Percentiles rank a stretch among this genome's conserved stretches.
Evolutionary conservation across 2,113 vertebrate species (phyloP).

Genomic region (Heterotilapia buettikoferi): DNA sequence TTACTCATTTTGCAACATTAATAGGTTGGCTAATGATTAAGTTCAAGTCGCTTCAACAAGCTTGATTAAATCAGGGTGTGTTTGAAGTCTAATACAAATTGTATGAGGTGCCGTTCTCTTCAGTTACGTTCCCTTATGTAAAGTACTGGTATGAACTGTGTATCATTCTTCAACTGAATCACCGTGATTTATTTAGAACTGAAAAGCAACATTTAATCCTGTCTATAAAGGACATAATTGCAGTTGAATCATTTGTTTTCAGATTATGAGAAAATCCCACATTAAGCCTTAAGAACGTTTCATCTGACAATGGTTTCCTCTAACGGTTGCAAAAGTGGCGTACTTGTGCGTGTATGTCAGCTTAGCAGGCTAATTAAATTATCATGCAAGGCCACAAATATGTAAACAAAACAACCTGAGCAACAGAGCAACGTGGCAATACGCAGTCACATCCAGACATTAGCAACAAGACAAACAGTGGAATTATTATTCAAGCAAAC

Average conservation of each 20-base stretch:
- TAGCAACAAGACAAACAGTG: neutral
- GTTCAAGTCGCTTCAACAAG: neutral
- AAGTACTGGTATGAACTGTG: neutral
- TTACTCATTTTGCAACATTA: neutral
- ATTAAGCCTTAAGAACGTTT: neutral
- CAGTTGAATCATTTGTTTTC: neutral
- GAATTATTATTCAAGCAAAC: neutral
- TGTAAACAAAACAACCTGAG: constrained; percentile 17
- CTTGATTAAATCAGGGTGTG: constrained; percentile 1
- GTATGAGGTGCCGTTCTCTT: neutral
- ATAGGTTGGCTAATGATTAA: constrained; percentile 18
- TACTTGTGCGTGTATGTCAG: neutral
- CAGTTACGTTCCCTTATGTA: neutral
- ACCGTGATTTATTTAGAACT: neutral
- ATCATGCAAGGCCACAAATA: neutral
- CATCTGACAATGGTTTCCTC: neutral
- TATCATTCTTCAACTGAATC: neutral
- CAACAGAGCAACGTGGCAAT: neutral
- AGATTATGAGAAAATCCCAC: neutral
- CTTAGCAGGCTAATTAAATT: neutral
- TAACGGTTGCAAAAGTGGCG: neutral
- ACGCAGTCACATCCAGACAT: constrained; percentile 4
- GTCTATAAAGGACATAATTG: neutral
- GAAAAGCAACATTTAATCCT: neutral
- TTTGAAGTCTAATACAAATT: neutral